phyloP scores from a whole-genome alignment of 2,113 vertebrate species.

The Paradisaea rubra region DNA sequence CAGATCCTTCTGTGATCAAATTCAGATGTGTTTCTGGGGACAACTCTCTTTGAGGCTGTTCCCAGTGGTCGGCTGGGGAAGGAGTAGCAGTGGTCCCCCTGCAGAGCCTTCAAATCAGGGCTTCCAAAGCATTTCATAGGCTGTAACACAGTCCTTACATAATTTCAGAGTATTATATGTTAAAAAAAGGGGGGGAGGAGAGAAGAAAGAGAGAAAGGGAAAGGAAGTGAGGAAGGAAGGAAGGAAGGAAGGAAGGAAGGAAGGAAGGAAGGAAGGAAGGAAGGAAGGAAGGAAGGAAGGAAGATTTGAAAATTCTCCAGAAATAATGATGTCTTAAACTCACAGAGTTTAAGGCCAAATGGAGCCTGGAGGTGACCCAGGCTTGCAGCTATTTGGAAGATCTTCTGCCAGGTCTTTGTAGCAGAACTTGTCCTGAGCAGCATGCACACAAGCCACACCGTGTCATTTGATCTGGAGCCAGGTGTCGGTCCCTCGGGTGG shows the following conservation, averaged over 20 bases:
- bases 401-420: neutral
- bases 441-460: neutral
- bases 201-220: no score
- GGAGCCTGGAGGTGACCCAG: neutral
- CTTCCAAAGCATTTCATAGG: neutral
- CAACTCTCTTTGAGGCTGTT: neutral
- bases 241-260: neutral
- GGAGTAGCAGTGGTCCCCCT: neutral
- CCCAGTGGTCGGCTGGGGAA: neutral
- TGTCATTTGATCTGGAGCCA: neutral
- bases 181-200: fast-evolving
- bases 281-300: neutral
- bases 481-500: neutral
- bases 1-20: neutral
- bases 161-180: neutral
- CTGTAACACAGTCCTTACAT: neutral
- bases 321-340: neutral
- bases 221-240: neutral
- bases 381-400: neutral
- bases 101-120: neutral
- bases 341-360: neutral
- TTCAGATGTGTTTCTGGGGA: neutral
- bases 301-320: neutral
- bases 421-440: neutral
- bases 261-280: neutral